phyloP scores from a whole-genome alignment of 2,888 invertebrate genomes.

The Eubasilissa splendida region DNA sequence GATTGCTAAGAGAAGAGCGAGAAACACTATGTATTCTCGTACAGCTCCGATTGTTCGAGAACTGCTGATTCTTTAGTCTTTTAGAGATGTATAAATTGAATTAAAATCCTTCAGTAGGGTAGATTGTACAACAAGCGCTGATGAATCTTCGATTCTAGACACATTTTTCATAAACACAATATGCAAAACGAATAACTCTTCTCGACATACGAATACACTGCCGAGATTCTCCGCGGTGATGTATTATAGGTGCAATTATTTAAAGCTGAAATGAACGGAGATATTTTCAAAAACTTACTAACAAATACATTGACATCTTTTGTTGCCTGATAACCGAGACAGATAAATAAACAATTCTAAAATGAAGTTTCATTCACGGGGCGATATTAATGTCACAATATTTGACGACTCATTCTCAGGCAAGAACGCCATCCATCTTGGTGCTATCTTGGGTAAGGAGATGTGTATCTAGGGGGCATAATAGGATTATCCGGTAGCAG shows the following conservation, averaged over 20 bases:
- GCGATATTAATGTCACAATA: slow-evolving; percentile 9
- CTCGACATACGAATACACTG: too few species aligned
- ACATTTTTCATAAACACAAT: too few species aligned
- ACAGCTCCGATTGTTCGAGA: neutral
- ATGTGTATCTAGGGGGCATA: slow-evolving; percentile 9
- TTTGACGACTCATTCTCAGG: slow-evolving; percentile 27
- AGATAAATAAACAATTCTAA: slow-evolving; percentile 9
- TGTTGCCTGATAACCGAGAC: neutral
- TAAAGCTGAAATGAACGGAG: neutral
- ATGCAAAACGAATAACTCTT: too few species aligned
- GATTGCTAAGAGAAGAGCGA: neutral
- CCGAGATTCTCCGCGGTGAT: too few species aligned
- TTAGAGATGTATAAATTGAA: neutral
- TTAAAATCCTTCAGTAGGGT: neutral
- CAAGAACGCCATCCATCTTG: neutral
- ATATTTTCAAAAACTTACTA: neutral
- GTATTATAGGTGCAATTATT: too few species aligned
- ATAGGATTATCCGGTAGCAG: slow-evolving; percentile 37
- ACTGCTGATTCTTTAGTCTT: neutral
- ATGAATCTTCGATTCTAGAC: too few species aligned
- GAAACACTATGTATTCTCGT: neutral
- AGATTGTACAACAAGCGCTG: too few species aligned
- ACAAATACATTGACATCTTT: neutral
- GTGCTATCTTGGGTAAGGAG: neutral
- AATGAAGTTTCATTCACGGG: slow-evolving; percentile 29